These are phyloP conservation scores for Notothenia rossii DNA, from an alignment of 2,113 vertebrate species.

Conservation along the genomic window DNA sequence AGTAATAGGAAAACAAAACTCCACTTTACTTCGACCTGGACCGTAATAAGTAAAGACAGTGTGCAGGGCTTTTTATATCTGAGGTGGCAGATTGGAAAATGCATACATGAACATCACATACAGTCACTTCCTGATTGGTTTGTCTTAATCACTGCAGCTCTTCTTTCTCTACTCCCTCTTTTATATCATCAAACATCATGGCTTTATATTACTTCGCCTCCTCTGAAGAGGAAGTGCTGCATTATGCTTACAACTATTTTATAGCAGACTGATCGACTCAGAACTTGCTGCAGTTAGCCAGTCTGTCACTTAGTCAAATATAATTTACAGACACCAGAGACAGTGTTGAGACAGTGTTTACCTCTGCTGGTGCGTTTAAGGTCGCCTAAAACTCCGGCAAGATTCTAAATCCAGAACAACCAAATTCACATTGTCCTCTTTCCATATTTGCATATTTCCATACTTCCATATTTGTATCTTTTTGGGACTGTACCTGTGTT, in stretches of 20 bases:
- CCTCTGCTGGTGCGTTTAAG: slow-evolving; percentile 14
- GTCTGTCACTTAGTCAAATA: neutral
- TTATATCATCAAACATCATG: no score
- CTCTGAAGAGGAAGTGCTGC: neutral
- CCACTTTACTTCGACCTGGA: no score
- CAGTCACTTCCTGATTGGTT: no score
- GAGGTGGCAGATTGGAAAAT: no score
- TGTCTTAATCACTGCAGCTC: neutral
- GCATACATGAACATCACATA: no score
- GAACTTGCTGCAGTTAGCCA: neutral
- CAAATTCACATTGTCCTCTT: neutral
- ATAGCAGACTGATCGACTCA: neutral
- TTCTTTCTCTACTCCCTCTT: neutral
- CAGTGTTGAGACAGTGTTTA: neutral
- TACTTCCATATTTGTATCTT: neutral
- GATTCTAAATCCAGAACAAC: neutral
- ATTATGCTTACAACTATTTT: neutral
- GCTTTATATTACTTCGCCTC: no score
- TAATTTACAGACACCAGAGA: neutral
- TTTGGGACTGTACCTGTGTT: neutral
- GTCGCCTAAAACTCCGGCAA: neutral
- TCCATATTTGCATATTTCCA: neutral
- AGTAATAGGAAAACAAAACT: no score
- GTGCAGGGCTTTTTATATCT: no score
- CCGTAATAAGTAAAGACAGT: no score